Conservation (phyloP, 2,113 vertebrate genomes). For the Gasterosteus nipponicus region DNA sequence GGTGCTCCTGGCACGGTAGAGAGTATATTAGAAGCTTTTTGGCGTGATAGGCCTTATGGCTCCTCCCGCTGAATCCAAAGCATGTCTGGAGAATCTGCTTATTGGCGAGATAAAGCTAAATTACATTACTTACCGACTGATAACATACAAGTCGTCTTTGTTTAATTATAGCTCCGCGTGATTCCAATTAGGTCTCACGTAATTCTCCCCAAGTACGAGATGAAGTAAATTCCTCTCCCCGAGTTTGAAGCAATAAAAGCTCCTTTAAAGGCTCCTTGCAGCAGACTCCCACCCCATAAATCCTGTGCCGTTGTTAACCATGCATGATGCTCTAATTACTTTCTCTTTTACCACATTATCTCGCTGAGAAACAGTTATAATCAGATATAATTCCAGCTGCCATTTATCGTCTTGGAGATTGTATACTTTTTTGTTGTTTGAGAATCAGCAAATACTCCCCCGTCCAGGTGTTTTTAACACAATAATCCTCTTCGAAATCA, state of each 20-base stretch:
- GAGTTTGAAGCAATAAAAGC: constrained; percentile 50
- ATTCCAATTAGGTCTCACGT: constrained; percentile 57
- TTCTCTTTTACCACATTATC: constrained; percentile 49
- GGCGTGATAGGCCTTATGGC: constrained; percentile 22
- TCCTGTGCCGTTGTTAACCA: constrained; percentile 59
- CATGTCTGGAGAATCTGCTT: constrained; percentile 50
- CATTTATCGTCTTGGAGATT: constrained; percentile 47
- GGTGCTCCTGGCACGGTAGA: constrained; percentile 47
- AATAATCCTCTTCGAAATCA: not conserved
- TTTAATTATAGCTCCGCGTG: constrained; percentile 55
- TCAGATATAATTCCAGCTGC: constrained; percentile 62
- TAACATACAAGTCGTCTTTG: constrained; percentile 56
- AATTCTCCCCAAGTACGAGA: constrained; percentile 45
- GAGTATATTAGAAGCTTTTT: constrained; percentile 40
- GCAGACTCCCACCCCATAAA: constrained; percentile 63
- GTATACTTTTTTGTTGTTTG: not conserved
- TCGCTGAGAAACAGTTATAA: constrained; percentile 62
- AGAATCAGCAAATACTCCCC: constrained; percentile 5
- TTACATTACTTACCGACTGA: constrained; percentile 46
- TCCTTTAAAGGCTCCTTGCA: constrained; percentile 59
- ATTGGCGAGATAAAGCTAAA: constrained; percentile 61
- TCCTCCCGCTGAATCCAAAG: constrained; percentile 37
- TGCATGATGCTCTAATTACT: constrained; percentile 67
- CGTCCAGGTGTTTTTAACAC: not conserved
- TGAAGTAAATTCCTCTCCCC: constrained; percentile 39